Evolutionary conservation across 2,888 invertebrate species (phyloP).

Genomic region (Tineola bisselliella): DNA sequence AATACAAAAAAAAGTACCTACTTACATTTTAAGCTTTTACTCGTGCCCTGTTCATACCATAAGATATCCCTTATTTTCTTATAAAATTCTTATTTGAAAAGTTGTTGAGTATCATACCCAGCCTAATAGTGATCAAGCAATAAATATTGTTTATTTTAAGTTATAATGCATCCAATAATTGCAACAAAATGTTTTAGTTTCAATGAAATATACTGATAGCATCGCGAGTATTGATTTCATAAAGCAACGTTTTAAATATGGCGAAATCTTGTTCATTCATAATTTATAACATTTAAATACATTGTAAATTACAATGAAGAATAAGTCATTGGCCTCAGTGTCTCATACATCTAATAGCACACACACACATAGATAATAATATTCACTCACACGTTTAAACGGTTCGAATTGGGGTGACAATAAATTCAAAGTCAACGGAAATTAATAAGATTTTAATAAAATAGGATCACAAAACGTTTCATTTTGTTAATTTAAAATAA

Average conservation of each 20-base stretch:
- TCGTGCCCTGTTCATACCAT: too few species aligned
- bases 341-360: conserved; percentile 37
- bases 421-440: neutral
- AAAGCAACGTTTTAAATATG: conserved; percentile 18
- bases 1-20: too few species aligned
- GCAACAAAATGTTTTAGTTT: neutral
- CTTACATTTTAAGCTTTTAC: too few species aligned
- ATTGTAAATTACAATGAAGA: conserved; percentile 60
- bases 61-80: too few species aligned
- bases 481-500: too few species aligned
- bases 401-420: conserved; percentile 2
- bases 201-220: neutral
- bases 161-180: too few species aligned
- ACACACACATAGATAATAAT: conserved; percentile 26
- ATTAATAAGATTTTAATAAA: neutral
- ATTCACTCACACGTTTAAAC: conserved; percentile 17
- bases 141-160: too few species aligned
- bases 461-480: too few species aligned
- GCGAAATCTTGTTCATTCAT: conserved; percentile 44
- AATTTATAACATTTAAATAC: conserved; percentile 57
- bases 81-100: too few species aligned
- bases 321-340: conserved; percentile 47
- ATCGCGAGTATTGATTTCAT: neutral
- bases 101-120: too few species aligned
- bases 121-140: too few species aligned